These are phyloP conservation scores for Scaptomyza caliginosa DNA, from an alignment of 2,888 invertebrate genomes.

Conservation along the genomic window DNA sequence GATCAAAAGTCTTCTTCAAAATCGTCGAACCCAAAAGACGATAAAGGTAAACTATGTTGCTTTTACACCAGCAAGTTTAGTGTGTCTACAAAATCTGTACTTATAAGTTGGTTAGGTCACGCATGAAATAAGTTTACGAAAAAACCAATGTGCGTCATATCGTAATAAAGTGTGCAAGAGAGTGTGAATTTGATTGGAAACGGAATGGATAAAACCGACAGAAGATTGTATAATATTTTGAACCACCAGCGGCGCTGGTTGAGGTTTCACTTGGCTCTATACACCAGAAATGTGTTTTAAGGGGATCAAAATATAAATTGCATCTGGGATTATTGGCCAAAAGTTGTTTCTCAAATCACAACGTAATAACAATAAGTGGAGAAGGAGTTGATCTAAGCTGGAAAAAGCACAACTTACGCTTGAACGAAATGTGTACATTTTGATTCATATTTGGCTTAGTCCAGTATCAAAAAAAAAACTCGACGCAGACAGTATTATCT, in stretches of 20 bases:
- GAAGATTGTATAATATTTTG: not conserved
- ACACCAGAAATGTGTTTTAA: not conserved
- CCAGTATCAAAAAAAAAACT: not conserved
- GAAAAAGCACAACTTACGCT: not conserved
- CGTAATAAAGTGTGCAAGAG: slow-evolving; percentile 55
- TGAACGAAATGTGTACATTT: not conserved
- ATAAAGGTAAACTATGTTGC: slow-evolving; percentile 83
- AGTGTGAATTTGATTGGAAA: slow-evolving; percentile 80
- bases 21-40: slow-evolving; percentile 81
- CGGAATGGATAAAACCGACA: slow-evolving; percentile 20
- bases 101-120: slow-evolving; percentile 40
- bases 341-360: not conserved
- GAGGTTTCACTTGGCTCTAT: not conserved
- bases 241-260: not conserved
- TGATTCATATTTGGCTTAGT: not conserved
- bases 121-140: slow-evolving; percentile 47
- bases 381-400: not conserved
- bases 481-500: not conserved
- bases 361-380: not conserved
- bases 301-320: not conserved
- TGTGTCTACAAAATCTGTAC: slow-evolving; percentile 41
- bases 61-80: slow-evolving; percentile 47
- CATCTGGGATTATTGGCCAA: not conserved
- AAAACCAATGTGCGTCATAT: slow-evolving; percentile 35
- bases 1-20: slow-evolving; percentile 78